Conservation (phyloP, 2,888 invertebrate genomes). For the Molorchus minor region DNA sequence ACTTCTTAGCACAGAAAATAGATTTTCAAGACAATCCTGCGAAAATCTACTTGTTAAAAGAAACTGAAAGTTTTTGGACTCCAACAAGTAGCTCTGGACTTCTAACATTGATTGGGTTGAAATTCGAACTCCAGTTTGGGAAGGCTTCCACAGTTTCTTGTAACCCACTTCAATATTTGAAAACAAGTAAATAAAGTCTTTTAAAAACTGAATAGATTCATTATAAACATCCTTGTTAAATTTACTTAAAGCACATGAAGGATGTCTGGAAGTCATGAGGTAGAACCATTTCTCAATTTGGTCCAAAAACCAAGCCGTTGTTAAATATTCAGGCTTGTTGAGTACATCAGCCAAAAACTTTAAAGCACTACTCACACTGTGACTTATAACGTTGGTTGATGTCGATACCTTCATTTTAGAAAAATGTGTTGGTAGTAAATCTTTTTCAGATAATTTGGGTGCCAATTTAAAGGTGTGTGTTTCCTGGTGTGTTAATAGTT, state of each 20-base stretch:
- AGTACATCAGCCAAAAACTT: slow-evolving; percentile 28
- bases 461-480: slow-evolving; percentile 32
- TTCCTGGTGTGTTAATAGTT: slow-evolving; percentile 29
- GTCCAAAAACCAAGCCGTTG: slow-evolving; percentile 45
- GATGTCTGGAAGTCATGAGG: slow-evolving; percentile 42
- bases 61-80: slow-evolving; percentile 32
- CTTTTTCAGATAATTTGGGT: slow-evolving; percentile 39
- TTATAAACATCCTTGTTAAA: slow-evolving; percentile 28
- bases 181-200: slow-evolving; percentile 33
- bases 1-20: slow-evolving; percentile 34
- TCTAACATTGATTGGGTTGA: slow-evolving; percentile 39
- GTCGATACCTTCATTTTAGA: slow-evolving; percentile 41
- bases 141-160: slow-evolving; percentile 37
- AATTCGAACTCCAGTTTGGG: too few relatives aligned
- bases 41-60: slow-evolving; percentile 39
- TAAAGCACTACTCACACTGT: too few relatives aligned
- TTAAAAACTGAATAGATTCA: slow-evolving; percentile 29
- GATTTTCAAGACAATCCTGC: slow-evolving; percentile 42
- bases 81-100: slow-evolving; percentile 34
- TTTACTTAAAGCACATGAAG: slow-evolving; percentile 37
- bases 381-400: slow-evolving; percentile 39
- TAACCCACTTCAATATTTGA: slow-evolving; percentile 21
- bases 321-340: slow-evolving; percentile 34
- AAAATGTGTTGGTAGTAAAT: slow-evolving; percentile 39
- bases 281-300: slow-evolving; percentile 41